Percentiles rank a stretch among this genome's conserved stretches.
phyloP scores from a whole-genome alignment of 2,888 invertebrate species.

The Congeria kusceri region DNA sequence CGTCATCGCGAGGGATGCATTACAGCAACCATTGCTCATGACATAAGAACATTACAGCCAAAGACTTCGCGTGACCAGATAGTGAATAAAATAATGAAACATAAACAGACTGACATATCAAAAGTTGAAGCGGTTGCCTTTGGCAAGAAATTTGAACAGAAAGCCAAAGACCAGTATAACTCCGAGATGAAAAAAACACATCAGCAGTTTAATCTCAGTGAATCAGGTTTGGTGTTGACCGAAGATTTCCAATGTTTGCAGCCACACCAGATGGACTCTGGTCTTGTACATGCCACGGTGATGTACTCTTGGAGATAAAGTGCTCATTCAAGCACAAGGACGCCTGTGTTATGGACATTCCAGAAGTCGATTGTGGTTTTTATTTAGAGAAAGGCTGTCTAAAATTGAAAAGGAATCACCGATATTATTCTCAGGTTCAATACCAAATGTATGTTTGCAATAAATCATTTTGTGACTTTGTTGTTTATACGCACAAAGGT shows the following conservation, averaged over 20 bases:
- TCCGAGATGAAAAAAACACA: too few species aligned
- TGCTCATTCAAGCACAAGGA: slow-evolving; percentile 16
- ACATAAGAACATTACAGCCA: too few species aligned
- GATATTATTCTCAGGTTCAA: not conserved
- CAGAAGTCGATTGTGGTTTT: not conserved
- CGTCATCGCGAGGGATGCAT: too few species aligned
- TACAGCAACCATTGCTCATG: too few species aligned
- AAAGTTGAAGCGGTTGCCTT: too few species aligned
- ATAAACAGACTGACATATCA: too few species aligned
- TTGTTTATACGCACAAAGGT: not conserved
- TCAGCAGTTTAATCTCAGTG: too few species aligned
- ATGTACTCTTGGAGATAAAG: slow-evolving; percentile 13
- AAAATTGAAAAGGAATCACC: not conserved
- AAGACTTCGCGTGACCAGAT: too few species aligned
- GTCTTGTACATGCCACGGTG: slow-evolving; percentile 12
- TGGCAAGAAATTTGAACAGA: too few species aligned
- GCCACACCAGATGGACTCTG: slow-evolving; percentile 21
- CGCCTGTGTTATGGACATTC: slow-evolving; percentile 7
- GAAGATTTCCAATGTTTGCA: slow-evolving; percentile 14
- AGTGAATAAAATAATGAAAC: too few species aligned
- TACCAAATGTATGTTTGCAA: not conserved
- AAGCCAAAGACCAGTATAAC: too few species aligned
- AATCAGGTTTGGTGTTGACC: slow-evolving; percentile 14
- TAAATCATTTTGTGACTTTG: not conserved
- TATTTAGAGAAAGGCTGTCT: slow-evolving; percentile 8